A percentile compares a stretch with the other conserved stretches of the same genome.
These are phyloP conservation scores for Otis tarda DNA, from an alignment of 2,113 vertebrate species.

Conservation along the genomic window DNA sequence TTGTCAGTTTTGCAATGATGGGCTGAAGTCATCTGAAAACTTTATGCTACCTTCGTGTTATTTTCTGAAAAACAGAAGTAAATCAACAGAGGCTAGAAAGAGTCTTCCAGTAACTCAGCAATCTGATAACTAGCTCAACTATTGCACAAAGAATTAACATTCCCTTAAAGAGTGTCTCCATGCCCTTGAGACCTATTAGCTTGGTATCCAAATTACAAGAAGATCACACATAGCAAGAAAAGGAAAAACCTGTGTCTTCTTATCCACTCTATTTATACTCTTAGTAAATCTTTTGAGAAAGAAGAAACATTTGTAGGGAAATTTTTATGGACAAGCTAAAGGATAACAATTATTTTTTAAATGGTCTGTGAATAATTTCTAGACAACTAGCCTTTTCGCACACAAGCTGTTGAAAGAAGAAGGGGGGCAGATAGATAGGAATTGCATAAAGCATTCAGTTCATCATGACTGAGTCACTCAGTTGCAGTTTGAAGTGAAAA, in stretches of 20 bases:
- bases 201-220: background rate
- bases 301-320: background rate
- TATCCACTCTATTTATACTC: background rate
- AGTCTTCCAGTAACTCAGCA: background rate
- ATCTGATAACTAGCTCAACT: background rate
- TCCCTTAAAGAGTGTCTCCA: background rate
- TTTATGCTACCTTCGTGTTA: background rate
- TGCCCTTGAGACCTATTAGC: background rate
- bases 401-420: background rate
- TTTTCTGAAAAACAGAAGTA: background rate
- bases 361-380: background rate
- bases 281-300: background rate
- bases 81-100: background rate
- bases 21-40: background rate
- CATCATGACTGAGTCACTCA: background rate
- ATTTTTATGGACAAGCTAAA: background rate
- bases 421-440: background rate
- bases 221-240: background rate
- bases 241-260: background rate
- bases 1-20: background rate
- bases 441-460: background rate
- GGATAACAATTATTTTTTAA: background rate
- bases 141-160: background rate
- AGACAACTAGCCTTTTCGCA: background rate
- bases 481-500: constrained; percentile 3